Evolutionary conservation across 2,888 invertebrate genomes (phyloP).

Genomic region (Drosophila flavopinicola): DNA sequence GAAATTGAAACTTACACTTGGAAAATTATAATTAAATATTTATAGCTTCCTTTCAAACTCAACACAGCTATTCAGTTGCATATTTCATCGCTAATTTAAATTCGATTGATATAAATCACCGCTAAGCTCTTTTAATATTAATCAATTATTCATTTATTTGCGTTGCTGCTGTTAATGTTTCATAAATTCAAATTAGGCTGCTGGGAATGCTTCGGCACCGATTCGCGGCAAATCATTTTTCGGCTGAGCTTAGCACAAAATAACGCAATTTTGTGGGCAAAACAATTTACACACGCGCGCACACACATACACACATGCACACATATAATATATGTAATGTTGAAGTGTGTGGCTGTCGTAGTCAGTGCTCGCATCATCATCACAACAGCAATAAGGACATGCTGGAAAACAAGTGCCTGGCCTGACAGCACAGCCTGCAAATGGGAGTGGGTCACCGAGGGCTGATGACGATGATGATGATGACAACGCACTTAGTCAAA

Average conservation of each 20-base stretch:
- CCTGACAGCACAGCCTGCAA: conserved; percentile 1
- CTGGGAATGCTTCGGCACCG: conserved; percentile 21
- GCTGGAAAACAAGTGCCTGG: background rate
- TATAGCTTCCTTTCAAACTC: background rate
- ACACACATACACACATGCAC: conserved; percentile 1
- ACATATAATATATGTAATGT: conserved; percentile 20
- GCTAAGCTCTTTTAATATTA: conserved; percentile 39
- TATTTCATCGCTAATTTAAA: conserved; percentile 5
- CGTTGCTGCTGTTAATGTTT: conserved; percentile 40
- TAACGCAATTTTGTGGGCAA: conserved; percentile 45
- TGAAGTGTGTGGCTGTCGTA: conserved; percentile 47
- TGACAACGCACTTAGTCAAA: conserved; percentile 75
- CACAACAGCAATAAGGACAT: conserved; percentile 30
- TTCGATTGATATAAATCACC: conserved; percentile 34
- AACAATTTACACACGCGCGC: conserved; percentile 27
- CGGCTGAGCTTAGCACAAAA: conserved; percentile 37
- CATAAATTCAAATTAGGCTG: conserved; percentile 37
- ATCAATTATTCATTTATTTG: conserved; percentile 35
- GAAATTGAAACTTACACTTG: background rate
- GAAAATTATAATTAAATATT: background rate
- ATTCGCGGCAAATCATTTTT: conserved; percentile 30
- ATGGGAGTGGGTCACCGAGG: background rate
- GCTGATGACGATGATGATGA: conserved; percentile 41
- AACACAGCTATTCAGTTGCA: background rate
- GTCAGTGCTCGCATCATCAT: conserved; percentile 35